These are phyloP conservation scores for Leptopilina clavipes DNA, from an alignment of 1,140 invertebrate species.

Conservation along the genomic window DNA sequence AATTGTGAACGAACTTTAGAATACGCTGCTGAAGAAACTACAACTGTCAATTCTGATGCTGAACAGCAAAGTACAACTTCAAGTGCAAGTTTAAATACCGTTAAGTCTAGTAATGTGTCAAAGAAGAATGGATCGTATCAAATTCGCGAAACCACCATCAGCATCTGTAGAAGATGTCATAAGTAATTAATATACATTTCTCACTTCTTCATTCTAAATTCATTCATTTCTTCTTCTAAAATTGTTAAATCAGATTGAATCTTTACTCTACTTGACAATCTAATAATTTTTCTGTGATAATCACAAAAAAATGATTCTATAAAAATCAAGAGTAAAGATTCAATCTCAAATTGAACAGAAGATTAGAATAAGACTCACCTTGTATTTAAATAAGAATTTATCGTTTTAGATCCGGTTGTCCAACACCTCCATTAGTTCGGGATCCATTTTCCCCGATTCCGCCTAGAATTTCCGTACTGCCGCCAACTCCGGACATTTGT, in stretches of 20 bases:
- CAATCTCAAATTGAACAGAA: background rate
- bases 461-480: conserved; percentile 84
- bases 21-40: conserved; percentile 59
- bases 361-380: background rate
- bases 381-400: conserved; percentile 29
- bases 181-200: conserved; percentile 70
- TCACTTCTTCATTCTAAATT: no score
- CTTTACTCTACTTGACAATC: no score
- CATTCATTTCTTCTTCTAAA: no score
- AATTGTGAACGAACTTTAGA: conserved; percentile 45
- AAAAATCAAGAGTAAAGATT: background rate
- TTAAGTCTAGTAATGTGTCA: conserved; percentile 67
- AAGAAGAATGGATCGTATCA: conserved; percentile 62
- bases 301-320: no score
- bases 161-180: conserved; percentile 79
- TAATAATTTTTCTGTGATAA: no score
- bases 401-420: conserved; percentile 68
- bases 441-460: conserved; percentile 75
- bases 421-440: conserved; percentile 65
- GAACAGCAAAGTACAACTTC: conserved; percentile 71
- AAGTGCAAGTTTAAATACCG: conserved; percentile 70
- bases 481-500: conserved; percentile 81
- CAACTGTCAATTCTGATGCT: conserved; percentile 63
- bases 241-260: background rate
- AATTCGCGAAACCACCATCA: conserved; percentile 73